phyloP scores from a whole-genome alignment of 2,888 invertebrate genomes.

The Piscicola geometra region DNA sequence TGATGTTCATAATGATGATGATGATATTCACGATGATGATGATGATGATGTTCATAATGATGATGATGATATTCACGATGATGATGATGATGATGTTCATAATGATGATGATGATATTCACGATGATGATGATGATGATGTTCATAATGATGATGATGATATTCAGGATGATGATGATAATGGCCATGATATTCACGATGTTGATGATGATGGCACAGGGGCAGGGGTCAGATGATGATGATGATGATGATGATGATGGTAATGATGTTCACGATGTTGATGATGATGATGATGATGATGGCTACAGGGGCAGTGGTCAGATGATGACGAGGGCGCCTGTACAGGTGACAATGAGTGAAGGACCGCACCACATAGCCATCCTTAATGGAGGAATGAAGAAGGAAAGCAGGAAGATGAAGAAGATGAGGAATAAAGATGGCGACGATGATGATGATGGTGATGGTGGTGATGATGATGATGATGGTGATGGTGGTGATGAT shows the following conservation, averaged over 20 bases:
- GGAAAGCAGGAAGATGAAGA: too few species aligned
- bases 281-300: background rate
- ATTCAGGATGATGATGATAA: too few species aligned
- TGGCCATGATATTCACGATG: background rate
- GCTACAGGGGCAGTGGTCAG: constrained; percentile 84
- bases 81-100: too few species aligned
- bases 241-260: background rate
- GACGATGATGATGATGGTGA: background rate
- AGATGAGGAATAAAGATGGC: too few species aligned
- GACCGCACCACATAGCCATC: constrained; percentile 96
- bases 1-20: too few species aligned
- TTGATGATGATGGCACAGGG: background rate
- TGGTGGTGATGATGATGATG: background rate
- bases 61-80: too few species aligned
- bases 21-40: too few species aligned
- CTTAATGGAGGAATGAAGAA: constrained; percentile 74
- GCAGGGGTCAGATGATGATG: background rate
- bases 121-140: too few species aligned
- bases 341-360: constrained; percentile 95
- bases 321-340: constrained; percentile 98
- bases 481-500: too few species aligned
- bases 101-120: too few species aligned
- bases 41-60: too few species aligned
- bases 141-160: too few species aligned
- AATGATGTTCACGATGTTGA: background rate